Conservation (phyloP, 1,140 invertebrate genomes). For the Anoplophora glabripennis region DNA sequence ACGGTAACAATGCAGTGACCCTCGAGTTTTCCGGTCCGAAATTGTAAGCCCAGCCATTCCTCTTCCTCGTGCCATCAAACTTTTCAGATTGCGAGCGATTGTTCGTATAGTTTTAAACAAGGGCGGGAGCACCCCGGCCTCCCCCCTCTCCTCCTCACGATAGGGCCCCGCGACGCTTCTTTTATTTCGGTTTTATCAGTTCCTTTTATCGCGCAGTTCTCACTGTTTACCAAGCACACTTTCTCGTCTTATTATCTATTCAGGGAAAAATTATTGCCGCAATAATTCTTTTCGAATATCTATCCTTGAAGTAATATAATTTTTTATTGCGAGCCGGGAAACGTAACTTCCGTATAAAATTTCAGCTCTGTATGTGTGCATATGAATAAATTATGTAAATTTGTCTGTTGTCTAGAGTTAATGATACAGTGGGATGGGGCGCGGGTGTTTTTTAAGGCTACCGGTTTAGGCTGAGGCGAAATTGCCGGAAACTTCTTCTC, state of each 20-base stretch:
- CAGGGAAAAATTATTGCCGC: constrained; percentile 24
- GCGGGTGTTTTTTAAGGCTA: too few relatives aligned
- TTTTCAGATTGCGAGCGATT: constrained; percentile 41
- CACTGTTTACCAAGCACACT: constrained; percentile 23
- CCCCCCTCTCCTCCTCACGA: constrained; percentile 11
- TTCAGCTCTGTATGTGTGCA: too few relatives aligned
- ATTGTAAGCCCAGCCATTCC: constrained; percentile 28
- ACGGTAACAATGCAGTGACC: constrained; percentile 31
- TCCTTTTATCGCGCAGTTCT: constrained; percentile 30
- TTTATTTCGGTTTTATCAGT: constrained; percentile 37
- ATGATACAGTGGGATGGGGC: too few relatives aligned
- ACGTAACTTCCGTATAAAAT: too few relatives aligned
- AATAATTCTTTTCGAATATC: constrained; percentile 28
- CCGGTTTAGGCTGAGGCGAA: too few relatives aligned
- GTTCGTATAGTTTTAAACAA: constrained; percentile 39
- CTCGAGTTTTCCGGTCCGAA: constrained; percentile 28
- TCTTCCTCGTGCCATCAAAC: constrained; percentile 39
- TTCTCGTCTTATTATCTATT: constrained; percentile 29
- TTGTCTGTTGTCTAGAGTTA: too few relatives aligned
- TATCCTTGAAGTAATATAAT: too few relatives aligned
- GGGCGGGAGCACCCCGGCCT: constrained; percentile 9
- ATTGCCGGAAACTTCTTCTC: too few relatives aligned
- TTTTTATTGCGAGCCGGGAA: too few relatives aligned
- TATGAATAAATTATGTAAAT: too few relatives aligned
- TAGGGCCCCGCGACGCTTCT: constrained; percentile 24